Conservation (phyloP, 1,140 invertebrate genomes). For the Leptinotarsa undecemlineata region DNA sequence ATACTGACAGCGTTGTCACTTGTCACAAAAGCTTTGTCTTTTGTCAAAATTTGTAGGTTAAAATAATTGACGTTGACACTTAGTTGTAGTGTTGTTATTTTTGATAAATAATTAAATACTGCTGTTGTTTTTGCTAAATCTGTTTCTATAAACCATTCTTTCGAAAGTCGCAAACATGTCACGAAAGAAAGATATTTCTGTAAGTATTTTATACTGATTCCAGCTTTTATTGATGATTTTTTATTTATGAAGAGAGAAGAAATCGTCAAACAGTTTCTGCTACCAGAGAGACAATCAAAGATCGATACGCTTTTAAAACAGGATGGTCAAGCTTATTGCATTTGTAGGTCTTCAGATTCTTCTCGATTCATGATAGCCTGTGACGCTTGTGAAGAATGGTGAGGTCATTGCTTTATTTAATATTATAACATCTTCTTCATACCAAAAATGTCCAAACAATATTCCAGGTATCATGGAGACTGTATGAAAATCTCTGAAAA, state of each 20-base stretch:
- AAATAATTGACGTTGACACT: no score
- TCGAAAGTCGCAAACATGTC: constrained; percentile 12
- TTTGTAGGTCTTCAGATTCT: constrained; percentile 90
- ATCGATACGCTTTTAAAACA: constrained; percentile 86
- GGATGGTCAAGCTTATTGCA: constrained; percentile 90
- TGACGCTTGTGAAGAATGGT: constrained; percentile 96
- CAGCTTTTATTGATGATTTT: neutral
- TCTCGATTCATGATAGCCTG: constrained; percentile 97
- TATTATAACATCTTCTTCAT: neutral
- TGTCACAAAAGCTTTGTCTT: no score
- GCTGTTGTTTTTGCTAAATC: no score
- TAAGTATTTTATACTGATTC: constrained; percentile 8
- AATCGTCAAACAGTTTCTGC: constrained; percentile 85
- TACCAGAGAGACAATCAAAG: constrained; percentile 89
- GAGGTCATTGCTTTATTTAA: constrained; percentile 2
- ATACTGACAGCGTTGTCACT: no score
- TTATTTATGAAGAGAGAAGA: constrained; percentile 75
- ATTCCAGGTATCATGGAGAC: constrained; percentile 83
- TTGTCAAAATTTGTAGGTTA: no score
- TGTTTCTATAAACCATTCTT: no score
- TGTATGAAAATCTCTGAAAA: constrained; percentile 94
- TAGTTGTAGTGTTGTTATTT: no score
- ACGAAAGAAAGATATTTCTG: constrained; percentile 24
- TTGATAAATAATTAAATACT: no score
- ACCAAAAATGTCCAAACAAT: constrained; percentile 3